Conservation (phyloP, 2,888 invertebrate genomes). For the Noctuana brunneofusca region DNA sequence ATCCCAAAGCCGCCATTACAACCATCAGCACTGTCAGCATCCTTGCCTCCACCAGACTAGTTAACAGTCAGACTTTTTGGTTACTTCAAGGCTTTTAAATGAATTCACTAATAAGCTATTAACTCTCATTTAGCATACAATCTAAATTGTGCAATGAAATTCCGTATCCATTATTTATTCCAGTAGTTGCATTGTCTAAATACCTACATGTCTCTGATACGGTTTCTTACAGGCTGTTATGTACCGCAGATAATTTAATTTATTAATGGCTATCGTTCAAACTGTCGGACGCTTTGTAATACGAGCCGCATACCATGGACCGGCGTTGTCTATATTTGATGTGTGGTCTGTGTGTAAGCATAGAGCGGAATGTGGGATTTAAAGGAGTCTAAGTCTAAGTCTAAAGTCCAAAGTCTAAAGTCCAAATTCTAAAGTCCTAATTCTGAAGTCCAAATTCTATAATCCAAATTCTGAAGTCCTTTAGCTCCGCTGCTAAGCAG, state of each 20-base stretch:
- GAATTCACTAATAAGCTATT: neutral
- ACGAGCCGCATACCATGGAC: constrained; percentile 30
- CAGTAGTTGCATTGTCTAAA: constrained; percentile 30
- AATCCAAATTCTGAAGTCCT: neutral
- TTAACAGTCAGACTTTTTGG: no score
- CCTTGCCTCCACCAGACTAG: no score
- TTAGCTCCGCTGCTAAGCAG: no score
- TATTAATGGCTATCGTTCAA: constrained; percentile 31
- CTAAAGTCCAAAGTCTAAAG: neutral
- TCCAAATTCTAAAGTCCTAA: no score
- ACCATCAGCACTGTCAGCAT: no score
- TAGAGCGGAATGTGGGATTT: neutral
- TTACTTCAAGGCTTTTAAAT: neutral
- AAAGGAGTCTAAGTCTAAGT: neutral
- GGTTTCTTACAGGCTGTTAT: constrained; percentile 30
- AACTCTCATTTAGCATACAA: constrained; percentile 8
- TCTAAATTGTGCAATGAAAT: constrained; percentile 17
- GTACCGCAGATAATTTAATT: constrained; percentile 33
- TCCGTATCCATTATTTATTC: constrained; percentile 19
- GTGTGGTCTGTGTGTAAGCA: neutral
- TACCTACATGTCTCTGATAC: constrained; percentile 31
- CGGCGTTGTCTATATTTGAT: constrained; percentile 3
- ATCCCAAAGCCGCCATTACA: no score
- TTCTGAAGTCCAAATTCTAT: no score
- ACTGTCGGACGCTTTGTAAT: constrained; percentile 31